Evolutionary conservation across 2,888 invertebrate genomes (phyloP).

Genomic region (Anthophora plumipes): DNA sequence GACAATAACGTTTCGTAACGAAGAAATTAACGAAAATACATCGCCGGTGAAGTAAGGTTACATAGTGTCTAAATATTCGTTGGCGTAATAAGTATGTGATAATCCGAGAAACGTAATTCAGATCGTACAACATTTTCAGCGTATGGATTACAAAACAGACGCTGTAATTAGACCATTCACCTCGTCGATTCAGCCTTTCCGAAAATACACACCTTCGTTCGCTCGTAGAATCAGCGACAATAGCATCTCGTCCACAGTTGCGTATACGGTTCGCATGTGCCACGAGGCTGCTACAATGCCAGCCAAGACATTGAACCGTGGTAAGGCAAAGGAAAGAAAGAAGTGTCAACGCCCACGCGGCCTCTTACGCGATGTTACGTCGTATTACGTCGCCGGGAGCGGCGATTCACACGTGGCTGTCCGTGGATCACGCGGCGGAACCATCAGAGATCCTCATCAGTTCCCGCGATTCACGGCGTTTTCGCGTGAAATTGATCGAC

Average conservation of each 20-base stretch:
- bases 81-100: too few species aligned
- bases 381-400: slow-evolving; percentile 11
- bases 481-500: slow-evolving; percentile 1
- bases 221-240: not conserved
- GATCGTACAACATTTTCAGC: too few species aligned
- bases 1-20: too few species aligned
- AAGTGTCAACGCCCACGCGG: slow-evolving; percentile 50
- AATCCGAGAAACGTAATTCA: too few species aligned
- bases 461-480: not conserved
- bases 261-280: not conserved
- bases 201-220: not conserved
- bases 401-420: slow-evolving; percentile 50
- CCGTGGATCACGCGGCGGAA: slow-evolving; percentile 23
- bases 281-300: not conserved
- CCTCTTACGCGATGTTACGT: slow-evolving; percentile 41
- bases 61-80: too few species aligned
- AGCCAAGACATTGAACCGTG: not conserved
- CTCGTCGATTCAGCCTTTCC: not conserved
- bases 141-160: not conserved
- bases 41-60: too few species aligned
- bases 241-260: not conserved
- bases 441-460: slow-evolving; percentile 1
- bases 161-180: not conserved
- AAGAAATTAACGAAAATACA: too few species aligned
- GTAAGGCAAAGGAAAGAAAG: slow-evolving; percentile 1